Conservation (phyloP, 2,113 vertebrate genomes). For the Platycercus adscitus region DNA sequence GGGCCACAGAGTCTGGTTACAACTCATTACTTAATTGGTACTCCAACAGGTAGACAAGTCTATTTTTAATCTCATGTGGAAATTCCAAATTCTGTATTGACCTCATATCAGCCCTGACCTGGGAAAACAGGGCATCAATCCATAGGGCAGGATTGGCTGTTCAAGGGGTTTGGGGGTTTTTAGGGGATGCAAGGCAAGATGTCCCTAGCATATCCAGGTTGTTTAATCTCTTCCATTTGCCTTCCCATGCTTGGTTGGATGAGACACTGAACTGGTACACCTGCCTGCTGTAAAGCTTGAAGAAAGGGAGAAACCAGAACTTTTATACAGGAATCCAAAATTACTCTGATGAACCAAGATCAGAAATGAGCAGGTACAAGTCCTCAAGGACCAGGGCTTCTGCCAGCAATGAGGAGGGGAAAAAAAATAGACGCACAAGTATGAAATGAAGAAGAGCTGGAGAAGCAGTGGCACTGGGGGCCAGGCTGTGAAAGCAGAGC, state of each 20-base stretch:
- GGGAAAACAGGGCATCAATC: background rate
- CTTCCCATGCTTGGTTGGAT: fast-evolving
- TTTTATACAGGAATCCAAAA: background rate
- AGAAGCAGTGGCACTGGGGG: fast-evolving
- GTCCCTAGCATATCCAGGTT: background rate
- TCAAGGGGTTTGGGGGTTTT: fast-evolving
- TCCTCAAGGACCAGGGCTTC: background rate
- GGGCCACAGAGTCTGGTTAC: background rate
- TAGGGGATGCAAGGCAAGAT: background rate
- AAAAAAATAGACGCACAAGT: background rate
- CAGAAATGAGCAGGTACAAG: background rate
- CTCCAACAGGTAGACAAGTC: background rate
- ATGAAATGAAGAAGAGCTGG: background rate
- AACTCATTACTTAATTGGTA: background rate
- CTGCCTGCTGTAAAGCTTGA: background rate
- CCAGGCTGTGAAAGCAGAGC: background rate
- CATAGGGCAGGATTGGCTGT: background rate
- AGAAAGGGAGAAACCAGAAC: background rate
- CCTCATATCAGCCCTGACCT: background rate
- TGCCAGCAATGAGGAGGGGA: background rate
- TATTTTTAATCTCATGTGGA: background rate
- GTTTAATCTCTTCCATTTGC: background rate
- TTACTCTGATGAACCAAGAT: fast-evolving
- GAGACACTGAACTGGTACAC: fast-evolving
- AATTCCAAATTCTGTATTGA: background rate